phyloP scores from a whole-genome alignment of 2,797 vertebrate genomes.

The Gymnothorax reevesii region DNA sequence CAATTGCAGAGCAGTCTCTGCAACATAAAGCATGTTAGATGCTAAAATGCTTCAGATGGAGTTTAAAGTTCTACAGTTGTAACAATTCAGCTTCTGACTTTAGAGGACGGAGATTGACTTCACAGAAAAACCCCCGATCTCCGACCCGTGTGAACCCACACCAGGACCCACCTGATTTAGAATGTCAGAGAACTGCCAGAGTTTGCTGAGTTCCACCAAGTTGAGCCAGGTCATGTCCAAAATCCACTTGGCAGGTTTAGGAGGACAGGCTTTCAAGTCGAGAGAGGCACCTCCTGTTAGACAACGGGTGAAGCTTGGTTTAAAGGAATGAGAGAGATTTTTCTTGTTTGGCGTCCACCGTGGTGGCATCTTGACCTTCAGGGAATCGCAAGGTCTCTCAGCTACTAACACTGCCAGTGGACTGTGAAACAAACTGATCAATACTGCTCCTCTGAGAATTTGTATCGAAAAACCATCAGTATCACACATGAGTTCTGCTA shows the following conservation, averaged over 20 bases:
- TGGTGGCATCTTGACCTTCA: neutral
- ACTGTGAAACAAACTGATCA: neutral
- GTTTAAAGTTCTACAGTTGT: constrained; percentile 53
- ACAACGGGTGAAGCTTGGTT: neutral
- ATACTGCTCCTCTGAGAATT: neutral
- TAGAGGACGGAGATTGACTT: neutral
- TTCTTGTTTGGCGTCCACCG: neutral
- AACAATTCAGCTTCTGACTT: constrained; percentile 49
- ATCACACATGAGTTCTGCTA: neutral
- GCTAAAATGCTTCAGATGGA: constrained; percentile 63
- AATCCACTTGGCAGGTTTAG: constrained; percentile 94
- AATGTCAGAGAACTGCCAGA: constrained; percentile 89
- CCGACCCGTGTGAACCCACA: neutral
- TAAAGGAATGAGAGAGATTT: neutral
- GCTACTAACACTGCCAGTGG: neutral
- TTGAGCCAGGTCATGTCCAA: constrained; percentile 97
- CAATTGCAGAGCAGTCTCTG: constrained; percentile 46
- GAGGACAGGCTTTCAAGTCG: constrained; percentile 89
- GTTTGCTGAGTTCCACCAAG: constrained; percentile 91
- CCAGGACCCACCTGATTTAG: constrained; percentile 79
- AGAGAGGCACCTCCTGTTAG: constrained; percentile 87
- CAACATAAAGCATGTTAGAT: constrained; percentile 52
- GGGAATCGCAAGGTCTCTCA: neutral
- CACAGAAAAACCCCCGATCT: neutral
- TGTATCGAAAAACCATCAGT: constrained; percentile 7